phyloP scores from a whole-genome alignment of 2,888 invertebrate species.

The Ennomos erosarius region DNA sequence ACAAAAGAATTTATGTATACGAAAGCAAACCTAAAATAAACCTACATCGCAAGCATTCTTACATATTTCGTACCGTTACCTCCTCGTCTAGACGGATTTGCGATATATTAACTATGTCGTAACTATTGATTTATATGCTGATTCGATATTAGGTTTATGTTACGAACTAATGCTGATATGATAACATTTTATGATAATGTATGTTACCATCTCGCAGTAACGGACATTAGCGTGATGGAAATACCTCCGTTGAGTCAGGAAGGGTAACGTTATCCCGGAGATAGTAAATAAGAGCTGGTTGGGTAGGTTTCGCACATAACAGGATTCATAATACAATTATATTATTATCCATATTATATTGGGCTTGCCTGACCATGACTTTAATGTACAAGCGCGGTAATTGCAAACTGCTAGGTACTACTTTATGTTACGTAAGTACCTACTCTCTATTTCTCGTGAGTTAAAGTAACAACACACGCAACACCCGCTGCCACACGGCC shows the following conservation, averaged over 20 bases:
- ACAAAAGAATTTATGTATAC: conserved; percentile 37
- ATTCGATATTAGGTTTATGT: conserved; percentile 44
- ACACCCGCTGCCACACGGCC: too few relatives aligned
- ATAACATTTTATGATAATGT: conserved; percentile 34
- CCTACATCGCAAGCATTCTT: conserved; percentile 8
- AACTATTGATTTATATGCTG: conserved; percentile 45
- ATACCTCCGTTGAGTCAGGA: conserved; percentile 15
- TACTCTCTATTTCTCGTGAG: too few relatives aligned
- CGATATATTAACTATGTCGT: conserved; percentile 33
- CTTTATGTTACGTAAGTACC: too few relatives aligned
- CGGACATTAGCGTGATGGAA: conserved; percentile 8
- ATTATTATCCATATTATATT: too few relatives aligned
- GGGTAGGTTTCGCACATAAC: not conserved
- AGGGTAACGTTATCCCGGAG: conserved; percentile 11
- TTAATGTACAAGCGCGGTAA: too few relatives aligned
- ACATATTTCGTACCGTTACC: conserved; percentile 17
- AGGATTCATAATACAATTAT: not conserved
- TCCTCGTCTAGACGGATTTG: conserved; percentile 30
- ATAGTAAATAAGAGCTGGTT: conserved; percentile 10
- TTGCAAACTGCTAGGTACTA: too few relatives aligned
- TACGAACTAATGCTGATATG: conserved; percentile 30
- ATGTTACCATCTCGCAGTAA: conserved; percentile 19
- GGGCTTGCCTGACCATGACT: too few relatives aligned
- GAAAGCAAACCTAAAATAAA: conserved; percentile 25
- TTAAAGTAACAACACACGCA: too few relatives aligned